A percentile compares a stretch with the other conserved stretches of the same genome.
phyloP scores from a whole-genome alignment of 1,140 invertebrate genomes.

The Sycophila sp. region DNA sequence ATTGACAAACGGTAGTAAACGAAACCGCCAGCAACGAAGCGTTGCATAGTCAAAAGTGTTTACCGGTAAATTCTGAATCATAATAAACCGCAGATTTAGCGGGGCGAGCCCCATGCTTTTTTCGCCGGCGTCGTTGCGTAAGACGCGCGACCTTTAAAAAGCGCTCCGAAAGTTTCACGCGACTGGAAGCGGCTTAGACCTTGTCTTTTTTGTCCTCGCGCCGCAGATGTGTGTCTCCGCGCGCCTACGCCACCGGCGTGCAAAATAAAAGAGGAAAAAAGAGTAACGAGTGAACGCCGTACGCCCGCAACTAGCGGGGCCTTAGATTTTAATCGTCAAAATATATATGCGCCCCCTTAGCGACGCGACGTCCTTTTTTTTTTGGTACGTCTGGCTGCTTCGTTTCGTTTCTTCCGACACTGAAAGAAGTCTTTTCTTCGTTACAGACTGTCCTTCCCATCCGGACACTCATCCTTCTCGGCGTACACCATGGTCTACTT shows the following conservation, averaged over 20 bases:
- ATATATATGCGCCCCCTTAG: neutral
- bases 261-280: too few relatives aligned
- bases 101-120: neutral
- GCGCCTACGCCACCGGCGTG: too few relatives aligned
- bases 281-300: too few relatives aligned
- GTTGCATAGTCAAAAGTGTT: too few relatives aligned
- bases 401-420: too few relatives aligned
- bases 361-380: neutral
- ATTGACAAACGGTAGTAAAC: too few relatives aligned
- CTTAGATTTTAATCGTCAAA: neutral
- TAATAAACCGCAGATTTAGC: neutral
- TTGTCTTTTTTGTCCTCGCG: neutral
- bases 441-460: conserved; percentile 81
- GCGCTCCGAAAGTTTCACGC: neutral
- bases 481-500: conserved; percentile 84
- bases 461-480: conserved; percentile 84
- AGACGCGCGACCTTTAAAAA: neutral
- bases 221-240: neutral
- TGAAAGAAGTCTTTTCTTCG: neutral
- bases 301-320: neutral
- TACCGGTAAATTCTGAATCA: too few relatives aligned
- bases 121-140: neutral
- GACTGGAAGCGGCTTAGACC: neutral
- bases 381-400: neutral
- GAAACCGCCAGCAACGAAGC: too few relatives aligned